Evolutionary conservation across 2,797 vertebrate genomes (phyloP).

Genomic region (Amniataba percoides): DNA sequence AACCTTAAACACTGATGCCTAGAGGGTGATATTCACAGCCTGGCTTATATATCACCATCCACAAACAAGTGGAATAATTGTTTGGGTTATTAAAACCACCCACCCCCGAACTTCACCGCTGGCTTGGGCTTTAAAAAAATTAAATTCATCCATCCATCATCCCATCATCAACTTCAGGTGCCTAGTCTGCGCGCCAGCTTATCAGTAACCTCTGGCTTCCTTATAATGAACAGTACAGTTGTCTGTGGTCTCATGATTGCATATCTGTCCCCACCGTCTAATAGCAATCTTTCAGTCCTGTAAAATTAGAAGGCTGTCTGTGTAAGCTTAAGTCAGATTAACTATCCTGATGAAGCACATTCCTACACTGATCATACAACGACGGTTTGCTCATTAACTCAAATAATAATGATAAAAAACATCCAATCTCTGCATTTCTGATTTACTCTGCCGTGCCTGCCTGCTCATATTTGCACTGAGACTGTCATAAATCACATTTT

Average conservation of each 20-base stretch:
- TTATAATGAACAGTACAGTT: slow-evolving; percentile 33
- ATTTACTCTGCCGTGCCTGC: not conserved
- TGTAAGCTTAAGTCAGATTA: slow-evolving; percentile 15
- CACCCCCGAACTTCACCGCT: not conserved
- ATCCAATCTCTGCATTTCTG: not conserved
- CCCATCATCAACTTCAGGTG: slow-evolving; percentile 54
- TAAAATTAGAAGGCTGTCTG: slow-evolving; percentile 33
- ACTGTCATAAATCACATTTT: slow-evolving; percentile 29
- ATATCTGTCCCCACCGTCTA: slow-evolving; percentile 61
- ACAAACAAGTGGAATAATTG: slow-evolving; percentile 40
- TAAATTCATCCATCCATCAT: slow-evolving; percentile 49
- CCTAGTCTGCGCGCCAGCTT: slow-evolving; percentile 16
- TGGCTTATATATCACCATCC: slow-evolving; percentile 23
- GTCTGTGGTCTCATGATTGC: slow-evolving; percentile 41
- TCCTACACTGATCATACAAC: not conserved
- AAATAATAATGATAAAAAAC: not conserved
- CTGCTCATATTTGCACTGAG: not conserved
- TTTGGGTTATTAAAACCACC: slow-evolving; percentile 27
- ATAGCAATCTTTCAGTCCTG: slow-evolving; percentile 43
- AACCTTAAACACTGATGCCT: slow-evolving; percentile 34
- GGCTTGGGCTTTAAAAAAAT: not conserved
- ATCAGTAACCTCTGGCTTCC: slow-evolving; percentile 28
- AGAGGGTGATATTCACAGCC: slow-evolving; percentile 14
- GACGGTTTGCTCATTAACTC: slow-evolving; percentile 14
- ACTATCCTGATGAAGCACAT: slow-evolving; percentile 15